Base-by-base conservation (phyloP, 2,888 invertebrate genomes). In the Tyria jacobaeae region DNA sequence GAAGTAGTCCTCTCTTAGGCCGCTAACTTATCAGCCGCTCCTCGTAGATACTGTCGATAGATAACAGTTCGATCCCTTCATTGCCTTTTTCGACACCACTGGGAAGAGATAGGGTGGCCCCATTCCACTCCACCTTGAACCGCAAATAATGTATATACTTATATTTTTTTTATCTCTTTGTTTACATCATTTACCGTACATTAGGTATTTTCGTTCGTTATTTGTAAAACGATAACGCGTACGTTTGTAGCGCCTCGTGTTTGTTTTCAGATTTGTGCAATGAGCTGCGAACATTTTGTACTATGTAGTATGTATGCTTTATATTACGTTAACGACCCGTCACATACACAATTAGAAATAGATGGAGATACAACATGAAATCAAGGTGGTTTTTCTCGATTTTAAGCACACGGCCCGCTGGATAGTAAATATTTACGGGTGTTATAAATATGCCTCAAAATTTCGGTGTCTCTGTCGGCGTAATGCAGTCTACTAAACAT, bases 171-270 rank as follows among this genome's bases (percentile, higher is more conserved):
- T 59, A 53, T 61, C 59, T 57, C 41, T 0, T 53, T 64, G 61
- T 66, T 59, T 57, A 63, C 65, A 56, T 65, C 24, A 58, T 60
- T 57, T 49, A 60, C 51, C 62, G 56, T 41, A 56, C 63, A 69
- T 60, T 58, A 55, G 50, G 50, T 66, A 56, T 54, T 62, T 47
- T 25, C 21, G 21, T 27, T 35, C 31, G 54, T 60, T 60, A 60
- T 60, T 60, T 60, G 54, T 37, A 31, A 15, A 60, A 54, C 37
- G 60, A 60, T 60, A 60, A 53, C 60, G 44, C 9, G 24, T 21
- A 24, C 35, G 37, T 59, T 59, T 44, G 31, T 44, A 21, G 3
- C 10, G 10, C 24, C 12, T 25, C 25, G 27, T 49, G 51, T 58
- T 58, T 59, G 47, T 53, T 47, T 55, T 55, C 14, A 55, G 31